Percentiles rank a stretch among this genome's conserved stretches.
Evolutionary conservation across 2,888 invertebrate genomes (phyloP).

Genomic region (Tinea trinotella): DNA sequence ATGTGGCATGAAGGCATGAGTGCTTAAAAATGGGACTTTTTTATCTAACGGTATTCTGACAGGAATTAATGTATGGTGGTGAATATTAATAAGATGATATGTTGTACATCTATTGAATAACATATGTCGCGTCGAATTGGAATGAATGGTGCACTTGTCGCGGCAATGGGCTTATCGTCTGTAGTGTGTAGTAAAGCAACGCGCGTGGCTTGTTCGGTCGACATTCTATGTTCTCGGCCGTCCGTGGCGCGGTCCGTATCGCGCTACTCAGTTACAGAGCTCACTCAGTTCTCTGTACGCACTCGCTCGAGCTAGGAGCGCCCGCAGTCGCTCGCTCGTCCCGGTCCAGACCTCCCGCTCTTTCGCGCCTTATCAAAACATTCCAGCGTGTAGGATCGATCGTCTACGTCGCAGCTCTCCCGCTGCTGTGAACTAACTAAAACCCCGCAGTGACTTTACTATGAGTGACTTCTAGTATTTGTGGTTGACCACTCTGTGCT

Average conservation of each 20-base stretch:
- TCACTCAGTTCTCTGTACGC: slow-evolving; percentile 34
- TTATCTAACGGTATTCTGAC: no score
- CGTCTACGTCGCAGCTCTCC: slow-evolving; percentile 40
- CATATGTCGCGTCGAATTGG: not conserved
- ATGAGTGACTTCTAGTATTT: not conserved
- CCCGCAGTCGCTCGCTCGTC: slow-evolving; percentile 22
- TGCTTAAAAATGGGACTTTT: no score
- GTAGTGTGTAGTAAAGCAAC: slow-evolving; percentile 1
- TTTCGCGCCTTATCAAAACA: slow-evolving; percentile 48
- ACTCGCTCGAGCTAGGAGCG: slow-evolving; percentile 35
- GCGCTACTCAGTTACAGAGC: not conserved
- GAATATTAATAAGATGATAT: not conserved
- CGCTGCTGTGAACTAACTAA: slow-evolving; percentile 27
- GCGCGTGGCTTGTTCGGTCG: slow-evolving; percentile 4
- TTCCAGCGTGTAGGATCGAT: slow-evolving; percentile 57
- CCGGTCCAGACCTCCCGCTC: slow-evolving; percentile 16
- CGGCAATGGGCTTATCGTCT: slow-evolving; percentile 7
- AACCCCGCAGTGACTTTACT: slow-evolving; percentile 6
- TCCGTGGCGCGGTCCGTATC: not conserved
- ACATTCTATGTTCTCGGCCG: not conserved
- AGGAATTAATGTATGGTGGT: no score
- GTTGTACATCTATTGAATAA: not conserved
- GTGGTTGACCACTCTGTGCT: not conserved
- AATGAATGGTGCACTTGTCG: slow-evolving; percentile 13
- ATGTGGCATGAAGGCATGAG: no score